phyloP scores from a whole-genome alignment of 2,797 vertebrate species.

The Xiphophorus birchmanni region DNA sequence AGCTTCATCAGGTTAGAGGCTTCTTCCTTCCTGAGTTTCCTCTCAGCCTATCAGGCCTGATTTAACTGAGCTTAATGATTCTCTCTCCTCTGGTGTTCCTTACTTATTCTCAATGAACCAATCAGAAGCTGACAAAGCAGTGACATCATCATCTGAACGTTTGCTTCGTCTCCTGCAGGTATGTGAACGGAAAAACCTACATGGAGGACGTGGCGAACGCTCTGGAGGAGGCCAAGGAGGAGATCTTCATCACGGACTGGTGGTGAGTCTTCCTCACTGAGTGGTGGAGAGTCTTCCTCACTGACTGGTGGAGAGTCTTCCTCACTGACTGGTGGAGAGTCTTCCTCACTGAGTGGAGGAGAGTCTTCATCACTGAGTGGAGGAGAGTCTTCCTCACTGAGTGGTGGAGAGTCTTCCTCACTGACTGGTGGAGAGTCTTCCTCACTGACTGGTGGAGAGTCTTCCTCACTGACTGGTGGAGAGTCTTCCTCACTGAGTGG shows the following conservation, averaged over 20 bases:
- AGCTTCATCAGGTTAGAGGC: too few species aligned
- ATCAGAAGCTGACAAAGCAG: neutral
- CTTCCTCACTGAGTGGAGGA: neutral
- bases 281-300: constrained; percentile 87
- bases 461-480: neutral
- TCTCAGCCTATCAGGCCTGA: too few species aligned
- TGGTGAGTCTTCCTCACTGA: constrained; percentile 98
- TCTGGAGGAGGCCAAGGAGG: constrained; percentile 92
- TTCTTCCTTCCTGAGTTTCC: too few species aligned
- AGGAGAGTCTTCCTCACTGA: constrained; percentile 76
- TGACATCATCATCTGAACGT: neutral
- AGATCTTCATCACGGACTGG: constrained; percentile 98
- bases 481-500: constrained; percentile 57
- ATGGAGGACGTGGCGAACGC: constrained; percentile 94
- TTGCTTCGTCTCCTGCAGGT: constrained; percentile 80
- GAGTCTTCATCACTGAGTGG: constrained; percentile 57
- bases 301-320: constrained; percentile 84
- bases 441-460: constrained; percentile 94
- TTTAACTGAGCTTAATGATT: too few species aligned
- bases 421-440: constrained; percentile 84
- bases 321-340: constrained; percentile 94
- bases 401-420: constrained; percentile 86
- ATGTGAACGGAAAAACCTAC: constrained; percentile 92
- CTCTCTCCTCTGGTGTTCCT: neutral
- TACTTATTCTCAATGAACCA: neutral